Evolutionary conservation across 2,888 invertebrate species (phyloP).

Genomic region (Protophormia terraenovae): DNA sequence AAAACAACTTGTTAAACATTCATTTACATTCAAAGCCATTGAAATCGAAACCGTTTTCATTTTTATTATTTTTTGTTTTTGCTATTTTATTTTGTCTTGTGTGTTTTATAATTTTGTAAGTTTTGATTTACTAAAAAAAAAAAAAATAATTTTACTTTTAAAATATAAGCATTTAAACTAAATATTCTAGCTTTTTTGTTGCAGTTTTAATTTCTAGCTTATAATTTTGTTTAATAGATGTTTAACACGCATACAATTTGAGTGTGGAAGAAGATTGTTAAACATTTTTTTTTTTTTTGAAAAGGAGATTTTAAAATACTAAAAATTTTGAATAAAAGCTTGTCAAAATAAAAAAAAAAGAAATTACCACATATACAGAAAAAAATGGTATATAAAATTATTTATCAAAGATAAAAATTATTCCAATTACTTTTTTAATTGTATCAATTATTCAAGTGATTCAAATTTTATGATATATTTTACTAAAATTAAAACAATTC

Average conservation of each 20-base stretch:
- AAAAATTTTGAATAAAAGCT: too few species aligned
- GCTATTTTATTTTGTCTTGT: constrained; percentile 18
- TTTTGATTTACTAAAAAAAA: constrained; percentile 10
- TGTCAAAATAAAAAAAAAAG: too few species aligned
- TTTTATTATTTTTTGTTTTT: too few species aligned
- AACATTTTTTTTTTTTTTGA: too few species aligned
- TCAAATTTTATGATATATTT: too few species aligned
- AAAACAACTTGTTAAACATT: constrained; percentile 1
- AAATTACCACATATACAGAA: too few species aligned
- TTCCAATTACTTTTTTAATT: too few species aligned
- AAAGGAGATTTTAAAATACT: too few species aligned
- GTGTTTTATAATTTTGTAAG: background rate
- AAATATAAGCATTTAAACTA: background rate
- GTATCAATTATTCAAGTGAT: too few species aligned
- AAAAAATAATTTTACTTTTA: constrained; percentile 19
- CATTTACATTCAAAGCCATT: constrained; percentile 24
- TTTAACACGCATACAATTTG: constrained; percentile 33
- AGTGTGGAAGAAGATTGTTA: background rate
- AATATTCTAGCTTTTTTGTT: constrained; percentile 1
- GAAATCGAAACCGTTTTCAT: constrained; percentile 51
- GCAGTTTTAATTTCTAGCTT: background rate
- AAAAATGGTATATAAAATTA: too few species aligned
- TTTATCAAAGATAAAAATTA: too few species aligned
- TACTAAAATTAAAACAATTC: too few species aligned
- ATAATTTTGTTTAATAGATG: constrained; percentile 28